Conservation (phyloP, 2,888 invertebrate genomes). For the Dryococelus australis region DNA sequence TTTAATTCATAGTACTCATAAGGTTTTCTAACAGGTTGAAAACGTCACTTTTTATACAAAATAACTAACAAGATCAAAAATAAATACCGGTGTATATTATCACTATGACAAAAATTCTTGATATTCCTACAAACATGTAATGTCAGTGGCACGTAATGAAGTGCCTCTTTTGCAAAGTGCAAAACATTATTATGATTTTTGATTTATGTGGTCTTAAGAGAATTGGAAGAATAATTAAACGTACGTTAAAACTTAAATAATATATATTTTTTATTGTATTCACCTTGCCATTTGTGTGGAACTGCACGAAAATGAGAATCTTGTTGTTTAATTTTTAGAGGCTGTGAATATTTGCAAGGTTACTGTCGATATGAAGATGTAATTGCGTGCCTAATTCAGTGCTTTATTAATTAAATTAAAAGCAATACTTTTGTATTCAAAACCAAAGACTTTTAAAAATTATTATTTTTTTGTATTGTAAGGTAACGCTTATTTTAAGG, state of each 20-base stretch:
- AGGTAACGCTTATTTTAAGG: conserved; percentile 36
- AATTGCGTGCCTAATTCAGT: not conserved
- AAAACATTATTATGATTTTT: no score
- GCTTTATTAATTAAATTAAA: not conserved
- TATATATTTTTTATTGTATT: not conserved
- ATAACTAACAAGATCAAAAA: no score
- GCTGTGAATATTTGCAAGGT: not conserved
- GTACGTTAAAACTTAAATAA: not conserved
- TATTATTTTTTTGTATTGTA: not conserved
- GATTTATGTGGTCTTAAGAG: no score
- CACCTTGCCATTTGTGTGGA: not conserved
- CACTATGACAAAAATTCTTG: no score
- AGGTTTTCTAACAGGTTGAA: no score
- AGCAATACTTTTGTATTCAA: conserved; percentile 17
- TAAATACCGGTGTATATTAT: no score
- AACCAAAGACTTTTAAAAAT: conserved; percentile 31
- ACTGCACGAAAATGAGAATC: not conserved
- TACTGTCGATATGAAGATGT: not conserved
- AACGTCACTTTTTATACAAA: no score
- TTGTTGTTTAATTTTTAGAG: not conserved
- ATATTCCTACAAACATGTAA: no score
- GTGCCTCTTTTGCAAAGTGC: no score
- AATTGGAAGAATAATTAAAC: no score
- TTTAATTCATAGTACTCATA: no score
- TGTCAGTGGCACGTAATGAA: no score